Percentiles rank a stretch among this genome's conserved stretches.
Conservation (phyloP, 1,140 invertebrate species). For the Eubasilissa regina region DNA sequence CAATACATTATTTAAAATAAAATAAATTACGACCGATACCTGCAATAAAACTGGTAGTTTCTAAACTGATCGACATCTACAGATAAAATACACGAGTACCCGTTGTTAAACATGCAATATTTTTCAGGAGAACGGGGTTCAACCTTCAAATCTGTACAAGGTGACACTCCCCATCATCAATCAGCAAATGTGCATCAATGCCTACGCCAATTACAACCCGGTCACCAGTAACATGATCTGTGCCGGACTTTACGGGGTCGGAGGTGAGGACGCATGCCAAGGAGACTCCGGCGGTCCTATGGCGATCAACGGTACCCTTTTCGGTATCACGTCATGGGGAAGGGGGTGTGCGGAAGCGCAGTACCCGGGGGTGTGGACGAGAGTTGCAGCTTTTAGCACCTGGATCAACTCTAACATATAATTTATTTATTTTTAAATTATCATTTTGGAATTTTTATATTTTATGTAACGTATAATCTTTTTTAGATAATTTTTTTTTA, state of each 20-base stretch:
- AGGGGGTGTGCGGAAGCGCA: slow-evolving; percentile 76
- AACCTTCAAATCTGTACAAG: slow-evolving; percentile 63
- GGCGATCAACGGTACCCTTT: slow-evolving; percentile 70
- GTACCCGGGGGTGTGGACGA: slow-evolving; percentile 82
- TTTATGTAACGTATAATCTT: neutral
- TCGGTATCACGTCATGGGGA: slow-evolving; percentile 84
- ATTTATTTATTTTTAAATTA: no score
- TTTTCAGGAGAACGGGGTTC: slow-evolving; percentile 39
- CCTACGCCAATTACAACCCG: slow-evolving; percentile 59
- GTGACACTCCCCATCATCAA: slow-evolving; percentile 67
- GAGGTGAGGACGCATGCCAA: slow-evolving; percentile 63
- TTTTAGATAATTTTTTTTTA: neutral
- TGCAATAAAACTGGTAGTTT: no score
- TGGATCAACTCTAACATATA: slow-evolving; percentile 18
- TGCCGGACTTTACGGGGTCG: slow-evolving; percentile 70
- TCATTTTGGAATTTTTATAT: neutral
- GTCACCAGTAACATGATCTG: slow-evolving; percentile 80
- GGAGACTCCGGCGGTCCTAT: slow-evolving; percentile 78
- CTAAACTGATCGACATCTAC: no score
- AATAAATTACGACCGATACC: no score
- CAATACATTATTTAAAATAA: no score
- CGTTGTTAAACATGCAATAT: no score
- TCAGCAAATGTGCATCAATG: slow-evolving; percentile 60
- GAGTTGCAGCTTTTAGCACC: slow-evolving; percentile 66
- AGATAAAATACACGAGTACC: no score